These are phyloP conservation scores for Sebastes hopkinsi DNA, from an alignment of 2,797 vertebrate species.

Conservation along the genomic window DNA sequence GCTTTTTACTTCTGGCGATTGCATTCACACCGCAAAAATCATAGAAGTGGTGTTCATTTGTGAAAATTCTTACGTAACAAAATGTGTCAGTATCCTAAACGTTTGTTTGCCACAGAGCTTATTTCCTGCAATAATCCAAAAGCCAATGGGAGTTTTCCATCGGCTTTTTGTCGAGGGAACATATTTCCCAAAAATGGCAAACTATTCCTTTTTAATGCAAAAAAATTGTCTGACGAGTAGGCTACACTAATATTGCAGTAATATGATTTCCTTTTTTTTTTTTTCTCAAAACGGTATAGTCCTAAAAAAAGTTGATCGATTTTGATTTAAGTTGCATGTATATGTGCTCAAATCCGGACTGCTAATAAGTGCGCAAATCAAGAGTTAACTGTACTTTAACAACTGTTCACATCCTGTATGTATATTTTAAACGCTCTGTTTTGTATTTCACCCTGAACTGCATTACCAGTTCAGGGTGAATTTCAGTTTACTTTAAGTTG, in stretches of 20 bases:
- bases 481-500: conserved; percentile 14
- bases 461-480: neutral
- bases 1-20: no score
- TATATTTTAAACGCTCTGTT: conserved; percentile 9
- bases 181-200: neutral
- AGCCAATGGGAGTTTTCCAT: no score
- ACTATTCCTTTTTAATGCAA: neutral
- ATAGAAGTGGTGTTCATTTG: no score
- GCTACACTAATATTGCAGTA: no score
- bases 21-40: no score
- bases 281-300: neutral
- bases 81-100: no score
- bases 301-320: neutral
- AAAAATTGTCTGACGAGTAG: no score
- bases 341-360: neutral
- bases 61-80: no score
- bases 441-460: conserved; percentile 40
- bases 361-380: conserved; percentile 4
- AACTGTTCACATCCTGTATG: conserved; percentile 22
- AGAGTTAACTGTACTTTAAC: conserved; percentile 35
- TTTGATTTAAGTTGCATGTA: neutral
- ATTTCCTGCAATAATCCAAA: no score
- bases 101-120: no score
- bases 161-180: no score
- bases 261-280: no score